phyloP scores from a whole-genome alignment of 1,140 invertebrate species.

The Drosophila bocki region DNA sequence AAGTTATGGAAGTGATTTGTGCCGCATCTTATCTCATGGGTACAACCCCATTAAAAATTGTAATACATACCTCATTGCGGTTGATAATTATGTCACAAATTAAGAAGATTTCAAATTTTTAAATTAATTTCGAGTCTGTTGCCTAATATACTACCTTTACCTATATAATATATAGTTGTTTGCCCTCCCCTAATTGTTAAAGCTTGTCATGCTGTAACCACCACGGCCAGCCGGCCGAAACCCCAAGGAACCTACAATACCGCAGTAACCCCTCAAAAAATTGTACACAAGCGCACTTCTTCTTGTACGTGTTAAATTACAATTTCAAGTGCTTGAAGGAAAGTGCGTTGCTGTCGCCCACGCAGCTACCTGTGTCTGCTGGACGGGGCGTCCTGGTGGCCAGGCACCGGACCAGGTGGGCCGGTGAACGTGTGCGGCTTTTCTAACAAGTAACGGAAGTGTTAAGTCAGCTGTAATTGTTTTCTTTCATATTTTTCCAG shows the following conservation, averaged over 20 bases:
- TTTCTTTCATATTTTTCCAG: slow-evolving; percentile 74
- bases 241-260: not conserved
- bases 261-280: slow-evolving; percentile 8
- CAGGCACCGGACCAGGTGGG: slow-evolving; percentile 13
- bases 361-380: slow-evolving; percentile 39
- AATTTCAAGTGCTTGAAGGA: slow-evolving; percentile 66
- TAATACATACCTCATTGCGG: not conserved
- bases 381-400: not conserved
- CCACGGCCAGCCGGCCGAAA: not conserved
- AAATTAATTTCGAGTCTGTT: not conserved
- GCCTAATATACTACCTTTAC: not conserved
- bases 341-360: slow-evolving; percentile 54
- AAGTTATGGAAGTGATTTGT: too few relatives aligned
- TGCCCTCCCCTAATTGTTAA: not conserved
- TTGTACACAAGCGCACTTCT: slow-evolving; percentile 19
- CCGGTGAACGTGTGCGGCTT: slow-evolving; percentile 69
- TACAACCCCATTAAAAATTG: not conserved
- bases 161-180: not conserved
- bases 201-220: not conserved
- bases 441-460: slow-evolving; percentile 80
- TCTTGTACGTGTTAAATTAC: slow-evolving; percentile 77
- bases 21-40: too few relatives aligned
- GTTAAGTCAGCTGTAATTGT: slow-evolving; percentile 83
- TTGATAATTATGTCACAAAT: too few relatives aligned
- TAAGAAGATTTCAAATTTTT: not conserved